Base-by-base conservation (phyloP, 2,888 invertebrate species). In the Papilio demoleus region DNA sequence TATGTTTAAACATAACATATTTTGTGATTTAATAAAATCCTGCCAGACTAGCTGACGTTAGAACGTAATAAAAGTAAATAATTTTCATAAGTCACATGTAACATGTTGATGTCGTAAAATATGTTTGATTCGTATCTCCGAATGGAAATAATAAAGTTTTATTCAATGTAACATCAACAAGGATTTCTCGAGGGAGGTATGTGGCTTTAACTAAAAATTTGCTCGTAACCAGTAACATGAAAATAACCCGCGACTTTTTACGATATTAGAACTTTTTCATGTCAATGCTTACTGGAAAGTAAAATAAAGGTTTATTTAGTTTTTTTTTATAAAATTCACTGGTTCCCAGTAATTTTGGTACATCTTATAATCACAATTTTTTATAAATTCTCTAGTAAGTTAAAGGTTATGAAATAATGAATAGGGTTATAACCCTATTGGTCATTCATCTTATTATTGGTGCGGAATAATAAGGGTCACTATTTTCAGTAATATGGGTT, bases 261-360 rank as follows among this genome's bases (percentile, higher is more conserved):
- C 61, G 61, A 67, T 67, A 62, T 67, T 56, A 67, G 67, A 61
- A 61, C 60, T 50, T 67, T 67, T 61, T 67, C n/a, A 67, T 60
- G 34, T 31, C 31, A 53, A 31, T 60, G 60, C 27, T 47, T 60
- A 60, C 60, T 60, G 47, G 12, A 59, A 66, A 66, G 27, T 60
- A 38, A 56, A 56, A 31, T 31, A 56, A 31, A n/a, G n/a, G 17
- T n/a, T 27, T 31, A 56, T 56, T 31, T 31, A 56, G n/a, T n/a
- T n/a, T n/a, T n/a, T 27, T 14, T 53, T 24, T 53, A 4, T 27
- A 24, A 4, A 40, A 24, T 24, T 24, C 50, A n/a, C 24, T 2
- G 14, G 14, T 0, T n/a, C 6, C 2, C 14, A 11, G 24, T 27
- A 24, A 24, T 27, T 1, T 24, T 24, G 6, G 24, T 24, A 2